Evolutionary conservation across 2,888 invertebrate genomes (phyloP).

Genomic region (Cheiracanthium punctorium): DNA sequence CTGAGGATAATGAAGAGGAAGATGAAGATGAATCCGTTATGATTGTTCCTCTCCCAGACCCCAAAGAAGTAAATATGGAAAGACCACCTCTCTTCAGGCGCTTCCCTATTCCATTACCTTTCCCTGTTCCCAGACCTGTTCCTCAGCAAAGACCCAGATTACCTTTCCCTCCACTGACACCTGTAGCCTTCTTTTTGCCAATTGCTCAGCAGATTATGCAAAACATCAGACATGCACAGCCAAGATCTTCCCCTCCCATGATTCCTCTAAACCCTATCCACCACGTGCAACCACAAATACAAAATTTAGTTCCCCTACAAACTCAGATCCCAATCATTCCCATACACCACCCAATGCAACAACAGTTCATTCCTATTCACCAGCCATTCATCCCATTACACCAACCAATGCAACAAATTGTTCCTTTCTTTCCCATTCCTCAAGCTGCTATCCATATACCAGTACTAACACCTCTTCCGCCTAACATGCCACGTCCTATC

Average conservation of each 20-base stretch:
- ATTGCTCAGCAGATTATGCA: conserved; percentile 67
- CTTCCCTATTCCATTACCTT: conserved; percentile 61
- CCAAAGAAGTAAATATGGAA: conserved; percentile 44
- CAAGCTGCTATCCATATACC: conserved; percentile 58
- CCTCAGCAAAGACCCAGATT: conserved; percentile 49
- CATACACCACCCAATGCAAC: conserved; percentile 35
- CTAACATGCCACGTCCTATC: conserved; percentile 52
- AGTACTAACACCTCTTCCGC: conserved; percentile 52
- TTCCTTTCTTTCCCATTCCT: conserved; percentile 53
- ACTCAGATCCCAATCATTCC: conserved; percentile 49
- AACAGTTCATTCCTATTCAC: conserved; percentile 28
- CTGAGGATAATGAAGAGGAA: conserved; percentile 59
- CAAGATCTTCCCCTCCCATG: conserved; percentile 56
- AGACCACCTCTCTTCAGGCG: conserved; percentile 54
- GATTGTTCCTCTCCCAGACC: conserved; percentile 65
- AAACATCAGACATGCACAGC: conserved; percentile 40
- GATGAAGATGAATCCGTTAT: conserved; percentile 65
- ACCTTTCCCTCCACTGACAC: conserved; percentile 63
- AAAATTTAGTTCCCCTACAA: conserved; percentile 54
- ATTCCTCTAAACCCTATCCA: conserved; percentile 29
- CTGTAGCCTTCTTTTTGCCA: conserved; percentile 62
- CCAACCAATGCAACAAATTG: conserved; percentile 41
- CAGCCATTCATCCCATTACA: conserved; percentile 25
- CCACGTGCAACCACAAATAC: conserved; percentile 19
- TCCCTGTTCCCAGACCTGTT: conserved; percentile 38